A percentile compares a stretch with the other conserved stretches of the same genome.
These are phyloP conservation scores for Epinephelus fuscoguttatus DNA, from an alignment of 2,113 vertebrate genomes.

Conservation along the genomic window DNA sequence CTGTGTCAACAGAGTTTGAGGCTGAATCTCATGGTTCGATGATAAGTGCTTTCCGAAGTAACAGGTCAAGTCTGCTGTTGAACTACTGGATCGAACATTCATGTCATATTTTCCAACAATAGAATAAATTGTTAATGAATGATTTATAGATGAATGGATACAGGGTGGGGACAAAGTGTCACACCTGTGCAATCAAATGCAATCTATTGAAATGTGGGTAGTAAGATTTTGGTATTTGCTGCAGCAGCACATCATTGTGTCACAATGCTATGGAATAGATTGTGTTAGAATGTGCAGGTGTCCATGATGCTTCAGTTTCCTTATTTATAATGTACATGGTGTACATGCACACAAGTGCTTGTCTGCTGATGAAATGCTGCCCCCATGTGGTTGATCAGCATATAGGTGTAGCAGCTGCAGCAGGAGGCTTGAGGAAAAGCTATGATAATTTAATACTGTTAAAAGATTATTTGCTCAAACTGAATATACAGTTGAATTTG, in stretches of 20 bases:
- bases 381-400: slow-evolving; percentile 69
- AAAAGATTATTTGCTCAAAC: neutral
- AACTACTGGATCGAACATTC: neutral
- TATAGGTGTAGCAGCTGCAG: neutral
- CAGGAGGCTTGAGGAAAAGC: neutral
- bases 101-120: slow-evolving; percentile 36
- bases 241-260: neutral
- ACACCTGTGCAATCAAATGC: slow-evolving; percentile 1
- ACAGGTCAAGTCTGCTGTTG: neutral
- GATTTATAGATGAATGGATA: slow-evolving; percentile 8
- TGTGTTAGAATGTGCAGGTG: neutral
- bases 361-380: slow-evolving; percentile 67
- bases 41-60: slow-evolving; percentile 55
- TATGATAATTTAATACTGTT: neutral
- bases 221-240: neutral
- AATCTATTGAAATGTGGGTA: neutral
- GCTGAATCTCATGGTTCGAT: slow-evolving; percentile 47
- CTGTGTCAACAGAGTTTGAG: slow-evolving; percentile 67
- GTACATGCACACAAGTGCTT: neutral
- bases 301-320: neutral
- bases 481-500: neutral
- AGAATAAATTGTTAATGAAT: slow-evolving; percentile 14
- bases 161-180: neutral
- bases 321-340: neutral
- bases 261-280: neutral